phyloP scores from a whole-genome alignment of 2,888 invertebrate species.

The Stenurella melanura region DNA sequence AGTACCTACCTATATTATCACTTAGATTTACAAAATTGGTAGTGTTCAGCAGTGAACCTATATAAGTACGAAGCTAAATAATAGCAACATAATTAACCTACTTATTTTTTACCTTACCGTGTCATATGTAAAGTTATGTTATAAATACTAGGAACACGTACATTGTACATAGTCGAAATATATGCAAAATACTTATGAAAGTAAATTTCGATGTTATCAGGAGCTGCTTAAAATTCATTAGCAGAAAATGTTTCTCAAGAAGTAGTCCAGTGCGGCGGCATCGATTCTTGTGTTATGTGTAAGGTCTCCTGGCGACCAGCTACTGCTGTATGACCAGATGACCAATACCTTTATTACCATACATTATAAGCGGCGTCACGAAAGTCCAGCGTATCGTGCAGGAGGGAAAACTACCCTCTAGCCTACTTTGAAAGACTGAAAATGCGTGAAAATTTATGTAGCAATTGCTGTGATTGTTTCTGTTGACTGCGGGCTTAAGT shows the following conservation, averaged over 20 bases:
- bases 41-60: no score
- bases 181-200: slow-evolving; percentile 22
- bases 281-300: slow-evolving; percentile 67
- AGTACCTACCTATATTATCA: no score
- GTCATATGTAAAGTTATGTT: slow-evolving; percentile 1
- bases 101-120: not conserved
- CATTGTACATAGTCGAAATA: not conserved
- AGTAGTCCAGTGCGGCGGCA: slow-evolving; percentile 51
- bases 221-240: slow-evolving; percentile 36
- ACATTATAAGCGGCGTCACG: slow-evolving; percentile 55
- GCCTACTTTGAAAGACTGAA: slow-evolving; percentile 21
- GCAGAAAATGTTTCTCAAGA: slow-evolving; percentile 39
- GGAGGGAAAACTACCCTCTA: slow-evolving; percentile 25
- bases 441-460: slow-evolving; percentile 34
- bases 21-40: not conserved
- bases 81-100: slow-evolving; percentile 2
- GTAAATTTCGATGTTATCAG: slow-evolving; percentile 32
- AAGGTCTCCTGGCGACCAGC: slow-evolving; percentile 68
- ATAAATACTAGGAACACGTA: not conserved
- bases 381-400: slow-evolving; percentile 41
- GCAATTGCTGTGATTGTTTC: slow-evolving; percentile 27
- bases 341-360: slow-evolving; percentile 65
- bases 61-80: no score
- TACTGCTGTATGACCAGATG: slow-evolving; percentile 64
- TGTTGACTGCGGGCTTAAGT: slow-evolving; percentile 3